Conservation (phyloP, 2,888 invertebrate species). For the Drosophila sordidula region DNA sequence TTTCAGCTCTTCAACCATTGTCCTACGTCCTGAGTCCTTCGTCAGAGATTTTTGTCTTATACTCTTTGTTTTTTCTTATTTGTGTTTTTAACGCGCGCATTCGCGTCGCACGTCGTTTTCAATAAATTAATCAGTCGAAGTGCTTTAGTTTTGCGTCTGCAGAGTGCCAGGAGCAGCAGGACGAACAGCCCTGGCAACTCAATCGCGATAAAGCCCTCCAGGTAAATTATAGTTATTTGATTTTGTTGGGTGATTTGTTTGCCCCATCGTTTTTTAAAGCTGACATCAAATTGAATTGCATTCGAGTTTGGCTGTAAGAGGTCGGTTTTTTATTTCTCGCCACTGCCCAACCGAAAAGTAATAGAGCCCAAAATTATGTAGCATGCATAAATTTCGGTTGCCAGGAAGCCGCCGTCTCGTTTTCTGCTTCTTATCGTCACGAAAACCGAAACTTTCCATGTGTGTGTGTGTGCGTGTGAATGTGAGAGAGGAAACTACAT, state of each 20-base stretch:
- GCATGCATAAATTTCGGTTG: constrained; percentile 75
- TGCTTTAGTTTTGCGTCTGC: constrained; percentile 58
- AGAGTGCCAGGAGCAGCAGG: constrained; percentile 25
- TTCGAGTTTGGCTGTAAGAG: constrained; percentile 48
- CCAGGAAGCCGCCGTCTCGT: constrained; percentile 72
- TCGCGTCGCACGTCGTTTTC: constrained; percentile 65
- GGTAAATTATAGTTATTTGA: constrained; percentile 81
- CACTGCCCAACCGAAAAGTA: constrained; percentile 62
- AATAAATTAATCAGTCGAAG: constrained; percentile 79
- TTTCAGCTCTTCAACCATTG: constrained; percentile 21
- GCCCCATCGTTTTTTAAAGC: constrained; percentile 66
- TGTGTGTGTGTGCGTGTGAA: constrained; percentile 18
- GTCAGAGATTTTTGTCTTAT: constrained; percentile 55
- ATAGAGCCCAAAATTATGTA: constrained; percentile 77
- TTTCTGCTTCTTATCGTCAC: constrained; percentile 74
- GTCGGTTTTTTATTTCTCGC: constrained; percentile 15
- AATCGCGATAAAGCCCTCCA: constrained; percentile 74
- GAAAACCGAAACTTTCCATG: constrained; percentile 69
- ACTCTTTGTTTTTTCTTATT: constrained; percentile 49
- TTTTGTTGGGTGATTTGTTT: constrained; percentile 79
- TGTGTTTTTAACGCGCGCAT: constrained; percentile 21
- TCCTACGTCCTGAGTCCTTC: constrained; percentile 47
- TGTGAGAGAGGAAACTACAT: constrained; percentile 68
- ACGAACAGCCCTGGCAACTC: constrained; percentile 63
- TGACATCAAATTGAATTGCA: constrained; percentile 78